phyloP scores from a whole-genome alignment of 2,888 invertebrate species.

The Eugnorisma glareosa region DNA sequence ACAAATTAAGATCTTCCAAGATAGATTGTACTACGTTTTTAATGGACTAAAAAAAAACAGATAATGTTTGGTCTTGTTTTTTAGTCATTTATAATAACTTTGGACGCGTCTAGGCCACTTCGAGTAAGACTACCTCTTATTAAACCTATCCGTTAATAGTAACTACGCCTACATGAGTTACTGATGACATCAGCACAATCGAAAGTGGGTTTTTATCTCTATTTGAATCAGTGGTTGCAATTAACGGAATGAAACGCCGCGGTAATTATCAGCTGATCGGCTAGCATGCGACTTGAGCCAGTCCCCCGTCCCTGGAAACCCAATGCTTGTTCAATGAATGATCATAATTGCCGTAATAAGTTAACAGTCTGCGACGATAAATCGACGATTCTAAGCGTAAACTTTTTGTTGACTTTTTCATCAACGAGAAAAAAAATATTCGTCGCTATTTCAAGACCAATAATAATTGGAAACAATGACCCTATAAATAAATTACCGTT shows the following conservation, averaged over 20 bases:
- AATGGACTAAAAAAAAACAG: slow-evolving; percentile 23
- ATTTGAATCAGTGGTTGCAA: slow-evolving; percentile 58
- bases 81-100: slow-evolving; percentile 31
- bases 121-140: slow-evolving; percentile 49
- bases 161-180: slow-evolving; percentile 72
- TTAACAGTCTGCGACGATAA: slow-evolving; percentile 19
- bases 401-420: slow-evolving; percentile 6
- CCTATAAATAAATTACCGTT: slow-evolving; percentile 36
- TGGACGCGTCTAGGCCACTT: slow-evolving; percentile 49
- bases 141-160: slow-evolving; percentile 66
- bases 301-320: slow-evolving; percentile 23
- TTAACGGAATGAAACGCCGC: slow-evolving; percentile 45
- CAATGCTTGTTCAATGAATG: slow-evolving; percentile 35
- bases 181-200: slow-evolving; percentile 85
- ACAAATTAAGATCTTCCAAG: slow-evolving; percentile 40
- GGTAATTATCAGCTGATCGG: slow-evolving; percentile 58
- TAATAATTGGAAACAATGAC: slow-evolving; percentile 41
- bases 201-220: slow-evolving; percentile 78
- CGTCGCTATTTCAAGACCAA: slow-evolving; percentile 16
- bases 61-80: neutral
- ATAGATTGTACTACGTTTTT: slow-evolving; percentile 12
- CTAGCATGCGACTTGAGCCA: slow-evolving; percentile 33
- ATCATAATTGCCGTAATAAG: slow-evolving; percentile 37
- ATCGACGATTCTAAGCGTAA: slow-evolving; percentile 22
- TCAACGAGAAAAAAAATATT: slow-evolving; percentile 7